Percentiles rank a stretch among this genome's conserved stretches.
phyloP scores from a whole-genome alignment of 2,113 vertebrate genomes.

The Boulengeromyrus knoepffleri region DNA sequence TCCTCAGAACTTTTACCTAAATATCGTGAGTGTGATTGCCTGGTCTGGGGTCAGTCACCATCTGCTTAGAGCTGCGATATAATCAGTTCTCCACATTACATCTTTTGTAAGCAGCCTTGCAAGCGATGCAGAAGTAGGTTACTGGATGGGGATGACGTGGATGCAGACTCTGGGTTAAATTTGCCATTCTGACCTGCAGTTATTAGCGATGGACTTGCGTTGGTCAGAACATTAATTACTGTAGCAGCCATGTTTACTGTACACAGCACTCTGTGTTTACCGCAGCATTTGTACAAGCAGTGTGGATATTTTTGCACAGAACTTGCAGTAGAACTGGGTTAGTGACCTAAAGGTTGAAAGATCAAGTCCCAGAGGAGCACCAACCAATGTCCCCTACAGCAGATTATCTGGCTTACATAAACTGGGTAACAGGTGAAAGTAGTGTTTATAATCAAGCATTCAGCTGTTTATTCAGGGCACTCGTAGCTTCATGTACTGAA shows the following conservation, averaged over 20 bases:
- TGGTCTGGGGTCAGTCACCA: background rate
- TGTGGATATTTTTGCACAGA: background rate
- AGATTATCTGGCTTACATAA: background rate
- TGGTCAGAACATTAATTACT: background rate
- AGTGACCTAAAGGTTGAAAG: constrained; percentile 1
- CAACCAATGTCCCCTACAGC: background rate
- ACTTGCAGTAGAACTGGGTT: background rate
- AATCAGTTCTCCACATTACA: background rate
- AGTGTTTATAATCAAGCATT: background rate
- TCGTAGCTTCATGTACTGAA: background rate
- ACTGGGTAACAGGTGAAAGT: background rate
- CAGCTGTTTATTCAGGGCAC: background rate
- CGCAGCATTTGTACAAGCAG: background rate
- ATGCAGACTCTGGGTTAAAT: background rate
- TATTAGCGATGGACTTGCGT: background rate
- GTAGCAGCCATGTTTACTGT: background rate
- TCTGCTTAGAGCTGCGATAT: background rate
- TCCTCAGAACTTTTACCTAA: background rate
- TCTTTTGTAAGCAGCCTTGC: background rate
- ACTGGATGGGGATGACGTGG: background rate
- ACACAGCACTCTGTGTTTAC: background rate
- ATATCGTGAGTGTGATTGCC: background rate
- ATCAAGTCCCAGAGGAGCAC: background rate
- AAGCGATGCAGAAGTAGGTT: background rate
- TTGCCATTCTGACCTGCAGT: background rate